Evolutionary conservation across 1,140 invertebrate species (phyloP).

Genomic region (Heliconius eleuchia): DNA sequence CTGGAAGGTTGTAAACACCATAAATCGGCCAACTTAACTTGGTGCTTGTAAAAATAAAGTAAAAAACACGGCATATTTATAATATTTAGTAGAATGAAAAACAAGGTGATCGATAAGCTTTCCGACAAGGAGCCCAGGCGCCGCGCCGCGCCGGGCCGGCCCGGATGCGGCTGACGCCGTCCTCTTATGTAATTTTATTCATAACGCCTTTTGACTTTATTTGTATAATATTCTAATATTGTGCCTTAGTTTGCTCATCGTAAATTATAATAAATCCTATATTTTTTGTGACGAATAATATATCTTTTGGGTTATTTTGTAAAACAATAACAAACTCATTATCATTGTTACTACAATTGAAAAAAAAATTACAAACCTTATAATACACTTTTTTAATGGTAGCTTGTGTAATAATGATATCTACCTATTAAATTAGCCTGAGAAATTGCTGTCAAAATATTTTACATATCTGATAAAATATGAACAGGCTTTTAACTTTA

Average conservation of each 20-base stretch:
- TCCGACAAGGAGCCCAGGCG: conserved; percentile 8
- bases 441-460: conserved; percentile 15
- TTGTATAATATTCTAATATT: neutral
- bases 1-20: neutral
- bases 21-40: neutral
- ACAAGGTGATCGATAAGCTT: conserved; percentile 7
- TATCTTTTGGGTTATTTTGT: too few relatives aligned
- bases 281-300: too few relatives aligned
- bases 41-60: neutral
- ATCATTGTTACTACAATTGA: too few relatives aligned
- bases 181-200: conserved; percentile 30
- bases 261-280: too few relatives aligned
- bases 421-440: neutral
- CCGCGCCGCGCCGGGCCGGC: neutral
- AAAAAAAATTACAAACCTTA: too few relatives aligned
- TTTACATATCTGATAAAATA: conserved; percentile 10
- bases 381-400: neutral
- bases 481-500: conserved; percentile 1
- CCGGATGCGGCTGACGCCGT: conserved; percentile 21
- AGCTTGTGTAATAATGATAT: neutral
- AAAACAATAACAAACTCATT: too few relatives aligned
- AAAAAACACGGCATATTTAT: conserved; percentile 21
- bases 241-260: too few relatives aligned
- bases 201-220: conserved; percentile 24
- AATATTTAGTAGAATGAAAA: conserved; percentile 16